Evolutionary conservation across 2,797 vertebrate genomes (phyloP), one percentile per base, ranked within the genome.

Genomic region (Carapus acus): DNA sequence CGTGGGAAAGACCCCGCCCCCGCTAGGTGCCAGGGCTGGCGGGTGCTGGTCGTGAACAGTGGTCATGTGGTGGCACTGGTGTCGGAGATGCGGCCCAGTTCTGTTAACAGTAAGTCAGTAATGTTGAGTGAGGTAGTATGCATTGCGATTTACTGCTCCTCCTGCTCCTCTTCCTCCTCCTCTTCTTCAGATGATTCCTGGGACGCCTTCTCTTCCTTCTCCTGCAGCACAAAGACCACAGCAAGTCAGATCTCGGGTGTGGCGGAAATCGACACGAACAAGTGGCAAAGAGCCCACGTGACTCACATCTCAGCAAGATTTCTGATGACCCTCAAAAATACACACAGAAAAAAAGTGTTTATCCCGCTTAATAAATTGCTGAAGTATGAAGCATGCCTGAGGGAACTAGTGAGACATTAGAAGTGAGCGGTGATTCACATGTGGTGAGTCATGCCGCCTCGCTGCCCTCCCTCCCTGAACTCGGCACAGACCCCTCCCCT

Each of bases 181-280:
- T 91, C 90, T 56, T 92, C 34, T 15, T 94, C 93, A 1, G 94
- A 97, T 54, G 93, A 96, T 74, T 94, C 90, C 85, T 94, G 92
- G 45, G 93, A 92, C 47, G 91, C 90, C 75, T 92, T 91, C 73
- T 95, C 92, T 66, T 93, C 92, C 41, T 93, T 92, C 84, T 94
- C 90, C 90, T 93, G 82, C 12, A 53, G 59, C 34, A 60, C 18
- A 23, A 18, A n/a, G 24, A 29, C 8, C 20, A 20, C 3, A 47
- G 14, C 9, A 15, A 24, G 47, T 62, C 40, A 78, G 22, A 45
- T 9, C 15, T 48, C 8, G 2, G 20, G 33, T 54, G 64, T 55
- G 21, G 62, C 63, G n/a, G n/a, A n/a, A n/a, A n/a, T n/a, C n/a
- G n/a, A n/a, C n/a, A n/a, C n/a, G n/a, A n/a, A n/a, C n/a, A n/a